These are phyloP conservation scores for Hassar affinis DNA, from an alignment of 2,113 vertebrate species.

Conservation along the genomic window DNA sequence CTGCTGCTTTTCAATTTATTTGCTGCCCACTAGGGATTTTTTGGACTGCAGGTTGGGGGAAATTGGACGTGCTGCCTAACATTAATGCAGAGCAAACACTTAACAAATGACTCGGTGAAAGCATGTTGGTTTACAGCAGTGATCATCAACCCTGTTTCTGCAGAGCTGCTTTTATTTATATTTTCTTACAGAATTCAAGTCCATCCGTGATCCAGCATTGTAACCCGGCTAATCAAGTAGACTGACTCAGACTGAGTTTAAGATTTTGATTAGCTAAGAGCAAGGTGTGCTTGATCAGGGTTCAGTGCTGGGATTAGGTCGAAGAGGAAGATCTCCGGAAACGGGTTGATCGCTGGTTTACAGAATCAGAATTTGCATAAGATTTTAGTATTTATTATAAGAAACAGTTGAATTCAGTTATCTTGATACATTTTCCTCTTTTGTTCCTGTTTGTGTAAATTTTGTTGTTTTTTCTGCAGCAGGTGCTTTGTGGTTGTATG, in stretches of 20 bases:
- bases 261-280: neutral
- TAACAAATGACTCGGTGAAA: neutral
- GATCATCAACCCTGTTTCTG: neutral
- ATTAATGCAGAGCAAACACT: neutral
- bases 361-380: neutral
- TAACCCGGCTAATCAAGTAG: neutral
- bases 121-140: slow-evolving; percentile 2
- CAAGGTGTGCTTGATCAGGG: too few relatives aligned
- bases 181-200: neutral
- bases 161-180: neutral
- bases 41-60: neutral
- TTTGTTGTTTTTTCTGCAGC: neutral
- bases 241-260: neutral
- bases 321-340: neutral
- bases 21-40: neutral
- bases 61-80: neutral
- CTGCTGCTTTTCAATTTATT: neutral
- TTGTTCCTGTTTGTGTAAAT: neutral
- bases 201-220: neutral
- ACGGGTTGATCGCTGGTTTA: neutral
- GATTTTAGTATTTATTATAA: neutral
- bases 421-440: neutral
- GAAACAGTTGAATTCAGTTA: neutral
- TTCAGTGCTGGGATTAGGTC: neutral
- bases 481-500: neutral